phyloP scores from a whole-genome alignment of 2,888 invertebrate genomes.

The Actias luna region DNA sequence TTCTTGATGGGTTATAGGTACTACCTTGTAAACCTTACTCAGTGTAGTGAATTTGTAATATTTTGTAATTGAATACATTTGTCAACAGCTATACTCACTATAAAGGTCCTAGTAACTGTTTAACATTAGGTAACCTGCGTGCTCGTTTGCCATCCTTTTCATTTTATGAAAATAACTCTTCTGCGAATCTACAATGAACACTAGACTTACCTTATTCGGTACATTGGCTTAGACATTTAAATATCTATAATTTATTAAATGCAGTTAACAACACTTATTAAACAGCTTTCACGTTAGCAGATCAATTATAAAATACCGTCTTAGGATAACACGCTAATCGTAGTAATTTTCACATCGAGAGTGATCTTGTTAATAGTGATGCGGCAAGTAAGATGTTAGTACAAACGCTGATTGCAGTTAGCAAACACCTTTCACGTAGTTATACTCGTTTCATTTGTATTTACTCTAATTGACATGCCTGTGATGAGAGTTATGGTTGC shows the following conservation, averaged over 20 bases:
- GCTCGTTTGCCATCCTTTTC: no score
- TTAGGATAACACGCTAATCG: slow-evolving; percentile 1
- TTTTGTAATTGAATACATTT: no score
- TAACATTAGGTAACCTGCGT: no score
- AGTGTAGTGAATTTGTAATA: no score
- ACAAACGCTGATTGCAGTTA: neutral
- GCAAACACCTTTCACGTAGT: neutral
- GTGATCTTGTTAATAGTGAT: neutral
- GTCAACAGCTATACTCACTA: no score
- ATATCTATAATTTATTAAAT: neutral
- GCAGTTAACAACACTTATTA: neutral
- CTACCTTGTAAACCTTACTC: neutral
- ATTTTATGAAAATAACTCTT: neutral
- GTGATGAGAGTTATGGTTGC: neutral
- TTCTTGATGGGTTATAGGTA: neutral
- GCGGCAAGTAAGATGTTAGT: neutral
- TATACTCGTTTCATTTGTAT: neutral
- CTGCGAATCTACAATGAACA: neutral
- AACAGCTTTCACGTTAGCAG: slow-evolving; percentile 2
- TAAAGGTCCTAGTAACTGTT: no score
- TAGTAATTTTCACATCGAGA: neutral
- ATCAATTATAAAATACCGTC: slow-evolving; percentile 8
- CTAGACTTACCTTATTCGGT: neutral
- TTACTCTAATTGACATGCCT: neutral
- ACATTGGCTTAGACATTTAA: neutral